Evolutionary conservation across 92 coral and sea anemone genomes (phyloP).

Genomic region (Epizoanthus stellaris): DNA sequence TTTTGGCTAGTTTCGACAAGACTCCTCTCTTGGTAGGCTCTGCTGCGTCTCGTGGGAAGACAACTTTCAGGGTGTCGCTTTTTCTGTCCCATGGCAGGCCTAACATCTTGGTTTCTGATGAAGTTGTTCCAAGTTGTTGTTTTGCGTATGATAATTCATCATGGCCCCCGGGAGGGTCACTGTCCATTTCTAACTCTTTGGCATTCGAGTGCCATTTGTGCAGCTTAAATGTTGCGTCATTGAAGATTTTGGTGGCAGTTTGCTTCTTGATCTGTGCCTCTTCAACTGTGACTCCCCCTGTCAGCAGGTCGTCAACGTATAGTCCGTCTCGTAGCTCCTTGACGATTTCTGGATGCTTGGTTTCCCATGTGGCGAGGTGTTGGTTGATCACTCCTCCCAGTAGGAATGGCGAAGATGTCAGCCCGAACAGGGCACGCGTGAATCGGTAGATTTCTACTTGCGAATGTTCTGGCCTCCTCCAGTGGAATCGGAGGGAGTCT

Average conservation of each 20-base stretch:
- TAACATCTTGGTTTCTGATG: background rate
- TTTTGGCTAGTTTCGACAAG: background rate
- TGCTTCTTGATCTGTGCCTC: background rate
- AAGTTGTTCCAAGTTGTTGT: background rate
- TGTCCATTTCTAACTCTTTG: slow-evolving; percentile 24
- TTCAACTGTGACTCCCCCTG: slow-evolving; percentile 14
- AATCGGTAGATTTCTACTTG: slow-evolving; percentile 20
- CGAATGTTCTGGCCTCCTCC: slow-evolving; percentile 37
- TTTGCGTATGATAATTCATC: background rate
- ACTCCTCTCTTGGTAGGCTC: slow-evolving; percentile 4
- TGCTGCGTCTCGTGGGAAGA: background rate
- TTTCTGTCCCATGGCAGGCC: slow-evolving; percentile 7
- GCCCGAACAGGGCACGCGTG: slow-evolving; percentile 50
- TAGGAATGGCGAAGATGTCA: slow-evolving; percentile 45
- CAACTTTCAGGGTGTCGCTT: background rate
- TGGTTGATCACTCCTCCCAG: slow-evolving; percentile 44
- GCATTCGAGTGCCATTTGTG: slow-evolving; percentile 57
- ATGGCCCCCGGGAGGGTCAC: background rate
- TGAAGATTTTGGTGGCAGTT: slow-evolving; percentile 22
- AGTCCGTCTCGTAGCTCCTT: slow-evolving; percentile 16
- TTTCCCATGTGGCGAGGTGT: slow-evolving; percentile 36
- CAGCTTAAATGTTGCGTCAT: slow-evolving; percentile 27
- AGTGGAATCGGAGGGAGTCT: slow-evolving; percentile 46
- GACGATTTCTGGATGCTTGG: slow-evolving; percentile 11
- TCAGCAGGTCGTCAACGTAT: slow-evolving; percentile 37